Percentiles rank a stretch among this genome's conserved stretches.
Conservation (phyloP, 2,888 invertebrate species). For the Auanema freiburgensis region DNA sequence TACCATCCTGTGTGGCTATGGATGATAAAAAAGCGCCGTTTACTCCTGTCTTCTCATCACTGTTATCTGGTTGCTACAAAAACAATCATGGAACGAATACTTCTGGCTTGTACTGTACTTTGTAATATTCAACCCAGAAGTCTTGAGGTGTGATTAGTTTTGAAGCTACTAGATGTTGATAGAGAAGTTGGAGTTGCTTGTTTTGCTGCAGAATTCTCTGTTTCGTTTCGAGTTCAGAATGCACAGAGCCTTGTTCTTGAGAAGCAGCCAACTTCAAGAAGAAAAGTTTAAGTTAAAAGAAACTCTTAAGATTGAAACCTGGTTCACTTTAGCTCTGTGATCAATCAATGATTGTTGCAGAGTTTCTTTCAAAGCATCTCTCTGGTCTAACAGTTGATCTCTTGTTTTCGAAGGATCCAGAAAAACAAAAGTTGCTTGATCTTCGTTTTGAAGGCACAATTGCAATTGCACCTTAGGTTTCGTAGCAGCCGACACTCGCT, state of each 20-base stretch:
- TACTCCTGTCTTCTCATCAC: slow-evolving; percentile 76
- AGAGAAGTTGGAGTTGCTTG: slow-evolving; percentile 69
- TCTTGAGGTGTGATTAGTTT: slow-evolving; percentile 94
- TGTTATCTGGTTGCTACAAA: slow-evolving; percentile 28
- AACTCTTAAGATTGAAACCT: slow-evolving; percentile 23
- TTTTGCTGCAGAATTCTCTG: slow-evolving; percentile 51
- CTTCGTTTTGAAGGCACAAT: slow-evolving; percentile 85
- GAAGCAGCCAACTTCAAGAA: slow-evolving; percentile 42
- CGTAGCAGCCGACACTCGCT: slow-evolving; percentile 91
- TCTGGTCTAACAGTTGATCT: slow-evolving; percentile 81
- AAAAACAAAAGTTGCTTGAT: slow-evolving; percentile 86
- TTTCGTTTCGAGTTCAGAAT: slow-evolving; percentile 49
- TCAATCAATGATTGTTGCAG: slow-evolving; percentile 83
- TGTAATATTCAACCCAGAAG: slow-evolving; percentile 76
- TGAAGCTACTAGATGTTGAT: slow-evolving; percentile 93
- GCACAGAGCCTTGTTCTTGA: slow-evolving; percentile 38
- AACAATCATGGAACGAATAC: slow-evolving; percentile 8
- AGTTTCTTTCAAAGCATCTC: slow-evolving; percentile 89
- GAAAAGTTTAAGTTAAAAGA: neutral
- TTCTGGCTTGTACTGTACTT: slow-evolving; percentile 4
- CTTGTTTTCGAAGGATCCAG: slow-evolving; percentile 79
- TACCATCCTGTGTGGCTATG: slow-evolving; percentile 55
- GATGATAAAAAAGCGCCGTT: slow-evolving; percentile 72
- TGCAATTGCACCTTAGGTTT: slow-evolving; percentile 98
- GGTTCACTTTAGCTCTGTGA: slow-evolving; percentile 47